Percentiles rank a stretch among this genome's conserved stretches.
phyloP scores from a whole-genome alignment of 1,140 invertebrate genomes.

The Drosophila serrata region DNA sequence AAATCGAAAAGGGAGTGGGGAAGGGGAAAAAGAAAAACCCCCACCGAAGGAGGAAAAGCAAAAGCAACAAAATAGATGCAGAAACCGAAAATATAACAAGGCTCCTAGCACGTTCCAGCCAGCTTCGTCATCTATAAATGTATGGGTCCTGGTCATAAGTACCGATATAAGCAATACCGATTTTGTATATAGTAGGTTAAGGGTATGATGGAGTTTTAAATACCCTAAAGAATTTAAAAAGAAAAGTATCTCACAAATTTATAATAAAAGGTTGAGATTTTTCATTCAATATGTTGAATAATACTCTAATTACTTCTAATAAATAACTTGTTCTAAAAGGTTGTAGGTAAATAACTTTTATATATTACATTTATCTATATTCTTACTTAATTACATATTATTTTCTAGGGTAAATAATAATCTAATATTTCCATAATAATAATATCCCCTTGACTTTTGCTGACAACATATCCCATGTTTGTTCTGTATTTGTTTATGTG shows the following conservation, averaged over 20 bases:
- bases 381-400: background rate
- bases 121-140: slow-evolving; percentile 52
- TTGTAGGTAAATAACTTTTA: background rate
- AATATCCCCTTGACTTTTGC: background rate
- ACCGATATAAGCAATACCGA: slow-evolving; percentile 26
- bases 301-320: background rate
- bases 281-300: background rate
- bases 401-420: slow-evolving; percentile 5
- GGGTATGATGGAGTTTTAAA: background rate
- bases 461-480: slow-evolving; percentile 22
- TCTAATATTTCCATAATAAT: background rate
- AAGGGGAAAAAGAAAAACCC: background rate
- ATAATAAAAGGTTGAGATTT: background rate
- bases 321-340: background rate
- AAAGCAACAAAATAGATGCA: slow-evolving; percentile 33
- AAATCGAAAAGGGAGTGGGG: background rate
- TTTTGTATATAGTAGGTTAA: background rate
- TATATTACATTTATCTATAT: background rate
- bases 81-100: slow-evolving; percentile 25
- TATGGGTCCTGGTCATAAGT: slow-evolving; percentile 56
- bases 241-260: no score
- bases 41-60: slow-evolving; percentile 20
- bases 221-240: background rate
- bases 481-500: slow-evolving; percentile 32
- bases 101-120: slow-evolving; percentile 41